Percentiles rank a stretch among this genome's conserved stretches.
Conservation (phyloP, 2,888 invertebrate species). For the Synergus gifuensis region DNA sequence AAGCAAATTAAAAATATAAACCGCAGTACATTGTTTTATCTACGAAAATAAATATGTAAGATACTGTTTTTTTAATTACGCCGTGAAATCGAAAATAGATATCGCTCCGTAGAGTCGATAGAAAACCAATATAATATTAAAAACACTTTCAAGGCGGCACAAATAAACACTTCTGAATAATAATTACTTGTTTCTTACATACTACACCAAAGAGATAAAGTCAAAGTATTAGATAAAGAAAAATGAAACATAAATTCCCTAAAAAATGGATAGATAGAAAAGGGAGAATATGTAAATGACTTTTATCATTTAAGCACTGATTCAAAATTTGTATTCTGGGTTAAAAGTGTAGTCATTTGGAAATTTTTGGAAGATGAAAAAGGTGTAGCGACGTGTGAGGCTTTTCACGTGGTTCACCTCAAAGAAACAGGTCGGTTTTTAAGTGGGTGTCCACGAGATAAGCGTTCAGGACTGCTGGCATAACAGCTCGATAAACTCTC, state of each 20-base stretch:
- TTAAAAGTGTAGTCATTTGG: background rate
- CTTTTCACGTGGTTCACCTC: slow-evolving; percentile 43
- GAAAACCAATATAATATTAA: background rate
- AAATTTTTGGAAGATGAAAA: background rate
- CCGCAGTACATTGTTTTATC: background rate
- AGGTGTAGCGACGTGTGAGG: slow-evolving; percentile 42
- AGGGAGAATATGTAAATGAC: background rate
- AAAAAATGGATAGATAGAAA: background rate
- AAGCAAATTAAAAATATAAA: background rate
- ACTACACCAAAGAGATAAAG: background rate
- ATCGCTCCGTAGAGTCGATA: background rate
- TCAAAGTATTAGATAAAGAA: background rate
- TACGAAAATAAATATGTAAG: background rate
- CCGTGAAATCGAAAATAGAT: background rate
- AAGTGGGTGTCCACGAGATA: slow-evolving; percentile 76
- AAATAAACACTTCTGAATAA: background rate
- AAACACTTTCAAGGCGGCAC: background rate
- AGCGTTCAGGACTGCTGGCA: slow-evolving; percentile 71
- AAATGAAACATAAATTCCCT: background rate
- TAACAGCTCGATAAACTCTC: slow-evolving; percentile 75
- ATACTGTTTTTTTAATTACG: background rate
- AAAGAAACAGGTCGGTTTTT: slow-evolving; percentile 62
- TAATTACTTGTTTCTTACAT: background rate
- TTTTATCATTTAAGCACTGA: background rate
- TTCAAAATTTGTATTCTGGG: background rate